phyloP scores from a whole-genome alignment of 2,888 invertebrate genomes.

The Drosophila setosimentum region DNA sequence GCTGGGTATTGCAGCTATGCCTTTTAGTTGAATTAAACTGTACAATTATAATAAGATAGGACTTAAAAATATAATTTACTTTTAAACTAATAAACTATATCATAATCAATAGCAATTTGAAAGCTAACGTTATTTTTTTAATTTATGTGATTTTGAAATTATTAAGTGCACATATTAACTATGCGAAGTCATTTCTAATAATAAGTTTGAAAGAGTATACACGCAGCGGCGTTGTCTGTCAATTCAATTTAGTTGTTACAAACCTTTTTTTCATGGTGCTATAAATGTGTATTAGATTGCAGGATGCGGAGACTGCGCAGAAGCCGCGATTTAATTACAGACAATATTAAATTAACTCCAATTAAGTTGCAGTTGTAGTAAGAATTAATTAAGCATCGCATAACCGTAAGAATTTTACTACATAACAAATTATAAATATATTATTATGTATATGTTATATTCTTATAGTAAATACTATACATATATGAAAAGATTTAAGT shows the following conservation, averaged over 20 bases:
- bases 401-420: neutral
- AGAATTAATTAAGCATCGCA: slow-evolving; percentile 8
- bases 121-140: neutral
- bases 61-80: neutral
- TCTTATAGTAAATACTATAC: neutral
- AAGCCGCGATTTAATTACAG: slow-evolving; percentile 6
- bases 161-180: too few relatives aligned
- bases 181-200: neutral
- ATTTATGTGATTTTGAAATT: neutral
- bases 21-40: neutral
- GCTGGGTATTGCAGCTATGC: neutral
- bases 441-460: neutral
- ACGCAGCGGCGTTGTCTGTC: rapidly evolving
- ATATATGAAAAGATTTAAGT: neutral
- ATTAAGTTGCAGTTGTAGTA: slow-evolving; percentile 19
- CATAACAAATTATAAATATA: neutral
- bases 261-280: slow-evolving; percentile 8
- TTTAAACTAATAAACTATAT: neutral
- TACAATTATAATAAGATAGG: neutral
- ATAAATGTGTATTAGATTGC: slow-evolving; percentile 54
- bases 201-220: slow-evolving; percentile 14
- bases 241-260: neutral
- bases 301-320: neutral
- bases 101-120: neutral
- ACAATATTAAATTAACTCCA: slow-evolving; percentile 42